phyloP scores from a whole-genome alignment of 1,140 invertebrate genomes.

The Oedothorax gibbosus region DNA sequence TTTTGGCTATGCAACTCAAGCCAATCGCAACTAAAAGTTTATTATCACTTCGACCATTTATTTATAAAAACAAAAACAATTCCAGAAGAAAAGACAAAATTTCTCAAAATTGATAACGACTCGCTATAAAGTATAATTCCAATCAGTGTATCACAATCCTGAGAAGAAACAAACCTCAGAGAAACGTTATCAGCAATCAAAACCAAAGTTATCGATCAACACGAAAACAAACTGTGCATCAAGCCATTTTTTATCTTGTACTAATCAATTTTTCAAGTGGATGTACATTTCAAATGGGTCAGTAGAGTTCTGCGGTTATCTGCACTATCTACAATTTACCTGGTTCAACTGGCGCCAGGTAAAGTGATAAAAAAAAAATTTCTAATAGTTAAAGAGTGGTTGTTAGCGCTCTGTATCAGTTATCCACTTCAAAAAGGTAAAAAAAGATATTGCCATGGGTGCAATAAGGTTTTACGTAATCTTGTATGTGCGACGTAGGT shows the following conservation, averaged over 20 bases:
- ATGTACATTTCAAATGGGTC: conserved; percentile 42
- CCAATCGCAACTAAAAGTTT: not conserved
- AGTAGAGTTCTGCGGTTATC: conserved; percentile 30
- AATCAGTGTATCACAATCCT: not conserved
- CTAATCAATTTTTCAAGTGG: conserved; percentile 25
- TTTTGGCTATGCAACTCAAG: too few relatives aligned
- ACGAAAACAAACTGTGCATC: not conserved
- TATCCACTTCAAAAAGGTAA: conserved; percentile 7
- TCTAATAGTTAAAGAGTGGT: conserved; percentile 16
- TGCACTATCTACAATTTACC: conserved; percentile 10
- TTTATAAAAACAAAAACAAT: not conserved
- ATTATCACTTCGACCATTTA: not conserved
- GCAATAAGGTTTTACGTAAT: too few relatives aligned
- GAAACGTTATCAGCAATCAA: conserved; percentile 1
- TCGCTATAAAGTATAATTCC: conserved; percentile 14
- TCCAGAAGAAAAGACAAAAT: not conserved
- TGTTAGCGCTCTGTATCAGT: not conserved
- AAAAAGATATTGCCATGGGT: too few relatives aligned
- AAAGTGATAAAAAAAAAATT: conserved; percentile 26
- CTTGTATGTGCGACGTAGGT: too few relatives aligned
- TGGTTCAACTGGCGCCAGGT: conserved; percentile 8
- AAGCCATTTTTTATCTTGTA: conserved; percentile 22
- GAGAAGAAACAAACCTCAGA: conserved; percentile 1
- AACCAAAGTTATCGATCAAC: conserved; percentile 10
- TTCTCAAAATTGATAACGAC: not conserved